These are phyloP conservation scores for Andrena flavipes DNA, from an alignment of 2,888 invertebrate genomes.

Conservation along the genomic window DNA sequence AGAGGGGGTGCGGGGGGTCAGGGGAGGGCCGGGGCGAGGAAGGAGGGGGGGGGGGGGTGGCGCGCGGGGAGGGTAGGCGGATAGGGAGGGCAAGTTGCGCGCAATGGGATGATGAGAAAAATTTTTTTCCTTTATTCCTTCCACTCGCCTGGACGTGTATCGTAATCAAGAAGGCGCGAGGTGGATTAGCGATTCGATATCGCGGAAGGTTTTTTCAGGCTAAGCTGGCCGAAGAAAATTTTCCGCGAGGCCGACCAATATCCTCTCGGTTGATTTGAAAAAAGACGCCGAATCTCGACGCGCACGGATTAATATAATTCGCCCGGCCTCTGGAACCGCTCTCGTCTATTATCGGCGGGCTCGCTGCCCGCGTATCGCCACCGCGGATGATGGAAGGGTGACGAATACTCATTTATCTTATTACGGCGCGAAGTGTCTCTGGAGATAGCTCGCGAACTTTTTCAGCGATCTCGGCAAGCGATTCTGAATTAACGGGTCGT, in stretches of 20 bases:
- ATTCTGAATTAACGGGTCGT: too few species aligned
- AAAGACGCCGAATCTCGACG: constrained; percentile 24
- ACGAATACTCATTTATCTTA: background rate
- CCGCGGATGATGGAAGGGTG: background rate
- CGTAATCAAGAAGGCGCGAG: constrained; percentile 73
- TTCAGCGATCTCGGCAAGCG: background rate
- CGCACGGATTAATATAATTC: constrained; percentile 40
- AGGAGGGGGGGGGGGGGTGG: constrained; percentile 5
- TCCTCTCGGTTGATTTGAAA: constrained; percentile 56
- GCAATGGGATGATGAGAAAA: constrained; percentile 66
- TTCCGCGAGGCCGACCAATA: constrained; percentile 62
- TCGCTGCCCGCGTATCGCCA: background rate
- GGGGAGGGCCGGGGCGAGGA: constrained; percentile 8
- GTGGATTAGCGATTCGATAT: constrained; percentile 74
- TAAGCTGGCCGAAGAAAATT: constrained; percentile 59
- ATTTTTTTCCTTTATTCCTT: constrained; percentile 70
- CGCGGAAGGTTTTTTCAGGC: constrained; percentile 63
- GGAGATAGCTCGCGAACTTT: background rate
- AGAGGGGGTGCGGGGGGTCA: background rate
- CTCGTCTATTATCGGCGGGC: background rate
- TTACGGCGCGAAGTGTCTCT: background rate
- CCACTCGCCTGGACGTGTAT: constrained; percentile 70
- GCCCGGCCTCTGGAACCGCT: background rate
- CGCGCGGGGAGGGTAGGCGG: constrained; percentile 17
- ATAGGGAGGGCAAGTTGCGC: constrained; percentile 33